Base-by-base conservation (phyloP, 2,113 vertebrate species). In the Anguilla japonica region DNA sequence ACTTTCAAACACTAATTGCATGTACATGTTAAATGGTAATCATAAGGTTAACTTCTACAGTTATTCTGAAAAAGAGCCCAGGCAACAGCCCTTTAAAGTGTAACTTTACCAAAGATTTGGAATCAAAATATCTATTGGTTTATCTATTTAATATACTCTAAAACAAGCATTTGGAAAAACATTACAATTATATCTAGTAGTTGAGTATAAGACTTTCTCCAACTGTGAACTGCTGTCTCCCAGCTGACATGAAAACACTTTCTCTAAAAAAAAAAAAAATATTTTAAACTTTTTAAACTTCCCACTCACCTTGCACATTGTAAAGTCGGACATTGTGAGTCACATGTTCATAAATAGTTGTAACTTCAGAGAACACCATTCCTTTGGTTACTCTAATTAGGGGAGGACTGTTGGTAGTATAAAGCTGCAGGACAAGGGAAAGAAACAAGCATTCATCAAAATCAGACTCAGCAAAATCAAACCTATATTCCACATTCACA, bases 311-410 rank as follows among this genome's bases (percentile, higher is more conserved):
- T 0, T 95, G 95, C 41, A 96, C 83, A 83, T 97, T 95, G 88
- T 96, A 97, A 1, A 99, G 93, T 14, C 97, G 94, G 9, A 95
- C 83, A 0, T 92, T 97, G 90, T 99, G 98, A 13, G 94, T 96
- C 85, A 99, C 87, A 0, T 98, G 97, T 50, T 88, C 91, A 84
- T 96, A 97, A 91, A 94, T 95, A 88, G 95, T 96, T 83, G 96
- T 96, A 91, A 98, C 95, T 87, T 98, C 98, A 22, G 97, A 98
- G 91, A 96, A 99, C 90, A 99, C 86, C 0, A 84, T 95, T 86
- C 98, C 98, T 89, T 89, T 94, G 41, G 95, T 93, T 89, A 99
- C 95, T 88, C 96, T 95, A 83, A 99, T 89, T 82, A 95, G 87
- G 57, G 97, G 97, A 4, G 93, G 93, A 60, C 94, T 90, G 40